Conservation (phyloP, 2,888 invertebrate genomes). For the Ferrisia virgata region DNA sequence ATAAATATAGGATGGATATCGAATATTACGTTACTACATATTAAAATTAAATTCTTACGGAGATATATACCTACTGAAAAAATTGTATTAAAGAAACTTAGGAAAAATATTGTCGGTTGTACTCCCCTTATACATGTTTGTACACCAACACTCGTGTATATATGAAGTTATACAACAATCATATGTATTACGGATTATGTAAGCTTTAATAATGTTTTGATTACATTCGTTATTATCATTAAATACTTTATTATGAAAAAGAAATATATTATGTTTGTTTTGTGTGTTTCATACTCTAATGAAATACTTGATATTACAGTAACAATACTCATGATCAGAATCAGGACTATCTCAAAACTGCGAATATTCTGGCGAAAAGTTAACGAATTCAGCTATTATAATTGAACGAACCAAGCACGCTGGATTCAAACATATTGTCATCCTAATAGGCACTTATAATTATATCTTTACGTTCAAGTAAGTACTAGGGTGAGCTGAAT, state of each 20-base stretch:
- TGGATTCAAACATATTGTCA: too few species aligned
- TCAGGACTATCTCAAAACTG: too few species aligned
- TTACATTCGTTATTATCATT: conserved; percentile 42
- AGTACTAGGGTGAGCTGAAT: too few species aligned
- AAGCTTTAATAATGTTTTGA: conserved; percentile 43
- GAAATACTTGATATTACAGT: neutral
- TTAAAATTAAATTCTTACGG: neutral
- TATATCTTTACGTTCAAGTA: too few species aligned
- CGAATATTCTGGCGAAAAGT: too few species aligned
- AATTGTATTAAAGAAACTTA: neutral
- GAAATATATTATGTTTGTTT: conserved; percentile 8
- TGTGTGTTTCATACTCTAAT: conserved; percentile 16
- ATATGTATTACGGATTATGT: conserved; percentile 36
- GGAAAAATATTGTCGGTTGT: conserved; percentile 15
- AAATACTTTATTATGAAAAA: conserved; percentile 31
- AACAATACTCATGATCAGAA: too few species aligned
- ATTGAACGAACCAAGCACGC: too few species aligned
- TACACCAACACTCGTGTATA: conserved; percentile 16
- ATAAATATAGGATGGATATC: conserved; percentile 30
- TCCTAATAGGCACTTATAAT: too few species aligned
- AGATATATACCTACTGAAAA: neutral
- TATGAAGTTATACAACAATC: conserved; percentile 25
- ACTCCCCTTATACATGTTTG: conserved; percentile 15
- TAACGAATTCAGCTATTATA: too few species aligned
- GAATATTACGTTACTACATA: conserved; percentile 5